Evolutionary conservation across 2,888 invertebrate genomes (phyloP), one percentile per base, ranked within the genome.

Genomic region (Mystacides longicornis): DNA sequence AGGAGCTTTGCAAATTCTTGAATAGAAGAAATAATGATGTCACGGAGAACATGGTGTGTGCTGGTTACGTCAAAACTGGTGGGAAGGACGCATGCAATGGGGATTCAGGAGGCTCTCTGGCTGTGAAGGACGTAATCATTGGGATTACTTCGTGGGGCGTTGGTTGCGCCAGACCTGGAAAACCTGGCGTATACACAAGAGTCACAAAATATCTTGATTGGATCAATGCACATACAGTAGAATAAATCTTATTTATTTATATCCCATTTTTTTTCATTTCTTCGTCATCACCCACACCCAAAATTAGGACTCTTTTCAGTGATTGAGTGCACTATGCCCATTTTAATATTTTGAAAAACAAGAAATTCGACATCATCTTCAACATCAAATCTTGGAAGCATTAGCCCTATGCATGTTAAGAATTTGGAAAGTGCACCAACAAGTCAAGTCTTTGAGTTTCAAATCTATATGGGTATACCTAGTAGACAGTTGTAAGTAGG

Each of bases 81-180:
- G 69, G 68, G 23, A 66, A 66, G 60, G 77, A 77, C 57, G 74
- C 77, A 1, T 77, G 77, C 57, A 75, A 79, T 67, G 81, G 80
- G 1, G 81, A 81, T 65, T 79, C 79, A n/a, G 81, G 81, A 2
- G 81, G 81, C 14, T 80, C 81, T 45, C 66, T 81, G 27, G 79
- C 77, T n/a, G 68, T 70, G 49, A 66, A 70, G 49, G 69, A 69
- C 42, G 65, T 67, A 51, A 66, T 80, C 43, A 66, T 81, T 46
- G 81, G 81, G 43, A 70, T 81, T 49, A 80, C 81, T 2, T 81
- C 81, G 18, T 81, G 78, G 74, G 81, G 81, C 33, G 77, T 77
- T 68, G 76, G 75, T 2, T 81, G 81, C 61, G 81, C 80, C 5
- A 69, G 73, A 45, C 64, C 66, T 2, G 60, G 65, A 37, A 80